Evolutionary conservation across 2,113 vertebrate genomes (phyloP), one percentile per base, ranked within the genome.

Genomic region (Theristicus caerulescens): DNA sequence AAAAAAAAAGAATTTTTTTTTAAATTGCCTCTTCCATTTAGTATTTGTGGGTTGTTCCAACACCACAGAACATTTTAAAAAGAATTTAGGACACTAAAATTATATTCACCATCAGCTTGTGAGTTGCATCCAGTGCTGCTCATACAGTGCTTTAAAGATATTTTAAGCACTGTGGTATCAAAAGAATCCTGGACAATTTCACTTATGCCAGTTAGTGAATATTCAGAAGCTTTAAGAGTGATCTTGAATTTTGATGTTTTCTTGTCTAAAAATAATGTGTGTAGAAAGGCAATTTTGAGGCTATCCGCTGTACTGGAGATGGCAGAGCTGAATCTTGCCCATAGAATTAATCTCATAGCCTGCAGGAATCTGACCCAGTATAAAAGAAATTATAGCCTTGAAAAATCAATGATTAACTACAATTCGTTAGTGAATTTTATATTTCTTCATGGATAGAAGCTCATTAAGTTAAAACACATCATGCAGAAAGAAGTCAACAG

Each of bases 111-210:
- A 36, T 78, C 66, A 77, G n/a, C 80, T 84, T 58, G 61, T 59
- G 79, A 92, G 92, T 58, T 91, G 80, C 36, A 71, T 76, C 64
- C 80, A 86, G 66, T 84, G 82, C 81, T 87, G 38, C 27, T 76
- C 22, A 40, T 71, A 2, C 31, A 54, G 83, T 8, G 80, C 83
- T 85, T 61, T 83, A 66, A 77, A 52, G 76, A 21, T 82, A 91
- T 84, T 88, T 86, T 82, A 73, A 76, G 65, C 62, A 59, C 22
- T 18, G 38, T 58, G 89, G 67, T 89, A 82, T 66, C 91, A 83
- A n/a, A 94, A 94, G 88, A 65, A 73, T 74, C 81, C 86, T 88
- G 83, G 86, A 77, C 90, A 86, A 31, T 88, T 88, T 90, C 49
- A 81, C 67, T 86, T 82, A 40, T 42, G 57, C 72, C 7, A 3